Evolutionary conservation across 2,113 vertebrate genomes (phyloP).

Genomic region (Atherinomorus stipes): DNA sequence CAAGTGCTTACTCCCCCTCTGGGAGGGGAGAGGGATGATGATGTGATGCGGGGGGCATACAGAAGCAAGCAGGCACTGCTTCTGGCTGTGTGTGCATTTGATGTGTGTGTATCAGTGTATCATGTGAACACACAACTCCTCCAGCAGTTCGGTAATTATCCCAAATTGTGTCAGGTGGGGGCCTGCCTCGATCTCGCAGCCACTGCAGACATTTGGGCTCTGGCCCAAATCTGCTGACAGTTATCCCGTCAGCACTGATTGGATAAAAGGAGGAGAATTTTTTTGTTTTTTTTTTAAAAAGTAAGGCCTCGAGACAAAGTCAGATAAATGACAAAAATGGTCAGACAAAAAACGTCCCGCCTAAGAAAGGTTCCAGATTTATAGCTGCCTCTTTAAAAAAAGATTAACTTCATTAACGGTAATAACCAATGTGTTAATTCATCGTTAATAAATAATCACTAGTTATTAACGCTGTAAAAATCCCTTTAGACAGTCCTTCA

Average conservation of each 20-base stretch:
- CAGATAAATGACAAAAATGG: conserved; percentile 40
- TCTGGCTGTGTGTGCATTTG: neutral
- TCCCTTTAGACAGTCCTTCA: neutral
- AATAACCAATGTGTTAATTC: too few species aligned
- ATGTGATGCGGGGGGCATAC: conserved; percentile 7
- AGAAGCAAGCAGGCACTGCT: conserved; percentile 16
- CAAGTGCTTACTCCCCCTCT: conserved; percentile 44
- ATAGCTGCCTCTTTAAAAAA: too few species aligned
- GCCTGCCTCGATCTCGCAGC: conserved; percentile 42
- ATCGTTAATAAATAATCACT: too few species aligned
- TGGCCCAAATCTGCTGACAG: conserved; percentile 52
- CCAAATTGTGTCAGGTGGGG: conserved; percentile 60
- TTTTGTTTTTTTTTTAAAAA: too few species aligned
- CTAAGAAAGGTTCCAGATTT: neutral
- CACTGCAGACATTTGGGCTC: conserved; percentile 49
- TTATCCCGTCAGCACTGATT: conserved; percentile 55
- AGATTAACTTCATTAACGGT: neutral
- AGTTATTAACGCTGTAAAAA: too few species aligned
- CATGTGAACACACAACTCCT: conserved; percentile 45
- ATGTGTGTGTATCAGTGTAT: conserved; percentile 3
- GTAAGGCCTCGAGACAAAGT: conserved; percentile 34
- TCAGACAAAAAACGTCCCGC: neutral
- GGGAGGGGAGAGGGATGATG: conserved; percentile 26
- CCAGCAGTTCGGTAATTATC: conserved; percentile 61
- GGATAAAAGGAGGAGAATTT: conserved; percentile 58